phyloP scores from a whole-genome alignment of 2,797 vertebrate genomes.

The Lagodon rhomboides region DNA sequence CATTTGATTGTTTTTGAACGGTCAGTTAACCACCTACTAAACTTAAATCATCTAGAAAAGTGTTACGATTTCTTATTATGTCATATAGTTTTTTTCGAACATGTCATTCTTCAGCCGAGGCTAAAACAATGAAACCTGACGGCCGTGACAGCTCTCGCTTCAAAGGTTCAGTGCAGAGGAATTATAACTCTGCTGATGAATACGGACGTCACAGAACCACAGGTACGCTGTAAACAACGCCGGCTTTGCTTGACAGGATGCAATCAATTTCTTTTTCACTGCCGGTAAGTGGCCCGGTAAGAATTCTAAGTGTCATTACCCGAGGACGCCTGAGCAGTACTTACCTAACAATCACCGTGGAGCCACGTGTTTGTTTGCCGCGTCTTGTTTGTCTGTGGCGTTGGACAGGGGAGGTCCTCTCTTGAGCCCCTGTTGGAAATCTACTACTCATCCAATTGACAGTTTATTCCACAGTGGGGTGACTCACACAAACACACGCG shows the following conservation, averaged over 20 bases:
- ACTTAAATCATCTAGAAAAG: too few species aligned
- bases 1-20: too few species aligned
- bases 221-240: conserved; percentile 15
- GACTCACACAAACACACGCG: conserved; percentile 44
- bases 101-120: background rate
- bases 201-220: background rate
- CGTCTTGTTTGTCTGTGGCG: background rate
- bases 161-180: background rate
- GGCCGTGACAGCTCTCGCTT: background rate
- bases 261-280: conserved; percentile 17
- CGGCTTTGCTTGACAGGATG: conserved; percentile 19
- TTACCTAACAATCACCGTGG: background rate
- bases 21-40: too few species aligned
- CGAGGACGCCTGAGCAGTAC: background rate
- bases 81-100: background rate
- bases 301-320: background rate
- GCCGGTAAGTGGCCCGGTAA: background rate
- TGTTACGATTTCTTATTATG: background rate
- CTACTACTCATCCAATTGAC: conserved; percentile 49
- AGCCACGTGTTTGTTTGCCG: background rate
- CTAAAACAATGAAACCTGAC: conserved; percentile 8
- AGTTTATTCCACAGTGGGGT: conserved; percentile 48
- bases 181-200: conserved; percentile 16
- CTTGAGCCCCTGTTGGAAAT: conserved; percentile 31
- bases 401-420: conserved; percentile 24